Percentiles rank a stretch among this genome's conserved stretches.
Conservation (phyloP, 2,113 vertebrate genomes). For the Actenoides hombroni region DNA sequence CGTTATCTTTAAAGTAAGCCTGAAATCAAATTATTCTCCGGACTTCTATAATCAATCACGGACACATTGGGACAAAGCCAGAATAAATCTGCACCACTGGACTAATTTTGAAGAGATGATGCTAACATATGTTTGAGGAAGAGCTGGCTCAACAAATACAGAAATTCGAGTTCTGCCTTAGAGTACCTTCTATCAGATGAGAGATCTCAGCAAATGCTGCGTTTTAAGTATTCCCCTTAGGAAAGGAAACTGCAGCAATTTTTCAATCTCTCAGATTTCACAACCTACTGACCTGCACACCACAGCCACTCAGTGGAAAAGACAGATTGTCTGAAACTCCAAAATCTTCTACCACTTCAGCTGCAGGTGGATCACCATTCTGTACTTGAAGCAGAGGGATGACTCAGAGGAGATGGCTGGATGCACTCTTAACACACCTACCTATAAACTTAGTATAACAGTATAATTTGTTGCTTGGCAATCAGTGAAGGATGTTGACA, state of each 20-base stretch:
- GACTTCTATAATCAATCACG: background rate
- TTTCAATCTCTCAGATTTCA: background rate
- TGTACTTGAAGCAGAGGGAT: background rate
- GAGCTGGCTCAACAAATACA: background rate
- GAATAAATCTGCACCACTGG: background rate
- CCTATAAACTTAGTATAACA: background rate
- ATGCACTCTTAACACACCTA: background rate
- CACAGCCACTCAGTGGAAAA: background rate
- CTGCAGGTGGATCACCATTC: background rate
- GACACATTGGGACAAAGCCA: background rate
- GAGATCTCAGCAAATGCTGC: background rate
- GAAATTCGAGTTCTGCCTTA: background rate
- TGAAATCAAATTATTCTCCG: background rate
- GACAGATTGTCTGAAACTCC: background rate
- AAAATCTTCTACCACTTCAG: background rate
- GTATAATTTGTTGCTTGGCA: background rate
- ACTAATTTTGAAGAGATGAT: background rate
- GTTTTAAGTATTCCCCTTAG: background rate
- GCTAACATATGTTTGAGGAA: background rate
- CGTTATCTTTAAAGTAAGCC: background rate
- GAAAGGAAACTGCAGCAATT: background rate
- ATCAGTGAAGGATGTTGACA: background rate
- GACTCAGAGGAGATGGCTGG: background rate
- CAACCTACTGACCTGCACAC: background rate
- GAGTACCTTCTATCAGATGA: background rate